Percentiles rank a stretch among this genome's conserved stretches.
phyloP scores from a whole-genome alignment of 2,797 vertebrate genomes.

The Xyrichtys novacula region DNA sequence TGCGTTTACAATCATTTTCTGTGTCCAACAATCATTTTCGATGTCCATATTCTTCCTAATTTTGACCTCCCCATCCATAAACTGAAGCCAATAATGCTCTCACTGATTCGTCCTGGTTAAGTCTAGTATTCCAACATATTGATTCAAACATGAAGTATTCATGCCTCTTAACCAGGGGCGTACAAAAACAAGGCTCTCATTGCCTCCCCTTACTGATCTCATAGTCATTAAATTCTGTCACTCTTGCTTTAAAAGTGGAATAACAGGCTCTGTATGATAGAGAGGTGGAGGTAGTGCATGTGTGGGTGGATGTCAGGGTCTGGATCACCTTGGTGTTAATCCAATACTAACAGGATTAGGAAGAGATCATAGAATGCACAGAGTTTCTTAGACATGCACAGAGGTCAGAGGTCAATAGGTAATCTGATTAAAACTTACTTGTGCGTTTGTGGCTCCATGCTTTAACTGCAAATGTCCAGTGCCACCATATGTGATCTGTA shows the following conservation, averaged over 20 bases:
- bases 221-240: slow-evolving; percentile 37
- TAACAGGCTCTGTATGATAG: slow-evolving; percentile 10
- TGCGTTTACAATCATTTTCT: too few species aligned
- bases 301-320: slow-evolving; percentile 37
- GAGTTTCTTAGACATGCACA: slow-evolving; percentile 36
- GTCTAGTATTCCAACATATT: background rate
- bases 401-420: slow-evolving; percentile 50
- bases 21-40: too few species aligned
- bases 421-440: slow-evolving; percentile 58
- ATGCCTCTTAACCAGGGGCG: slow-evolving; percentile 20
- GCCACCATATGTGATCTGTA: slow-evolving; percentile 38
- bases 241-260: background rate
- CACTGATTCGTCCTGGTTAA: slow-evolving; percentile 1
- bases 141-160: slow-evolving; percentile 10
- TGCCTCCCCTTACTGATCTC: slow-evolving; percentile 37
- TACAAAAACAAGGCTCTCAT: background rate
- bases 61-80: background rate
- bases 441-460: background rate
- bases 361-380: slow-evolving; percentile 57
- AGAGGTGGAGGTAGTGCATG: slow-evolving; percentile 4
- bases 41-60: background rate
- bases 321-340: slow-evolving; percentile 60
- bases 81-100: background rate
- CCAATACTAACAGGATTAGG: slow-evolving; percentile 72
- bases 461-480: slow-evolving; percentile 18